phyloP scores from a whole-genome alignment of 2,113 vertebrate species.

The Mesocricetus auratus region DNA sequence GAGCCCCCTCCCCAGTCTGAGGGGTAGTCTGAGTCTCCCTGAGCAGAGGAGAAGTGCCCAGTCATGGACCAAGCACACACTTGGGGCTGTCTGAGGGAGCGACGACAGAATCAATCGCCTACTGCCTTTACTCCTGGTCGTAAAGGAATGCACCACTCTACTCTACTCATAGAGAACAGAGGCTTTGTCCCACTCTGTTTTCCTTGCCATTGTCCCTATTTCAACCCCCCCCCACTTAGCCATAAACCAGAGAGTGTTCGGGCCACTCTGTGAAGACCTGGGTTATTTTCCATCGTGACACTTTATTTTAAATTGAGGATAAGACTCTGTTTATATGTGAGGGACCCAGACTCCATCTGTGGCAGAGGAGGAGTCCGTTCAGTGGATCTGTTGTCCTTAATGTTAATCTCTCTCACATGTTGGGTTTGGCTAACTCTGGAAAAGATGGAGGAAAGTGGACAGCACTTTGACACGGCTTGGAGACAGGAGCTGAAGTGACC shows the following conservation, averaged over 20 bases:
- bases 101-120: constrained; percentile 33
- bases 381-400: not conserved
- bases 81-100: constrained; percentile 33
- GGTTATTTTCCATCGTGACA: constrained; percentile 57
- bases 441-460: constrained; percentile 31
- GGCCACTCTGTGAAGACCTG: constrained; percentile 31
- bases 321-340: constrained; percentile 74
- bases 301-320: constrained; percentile 76
- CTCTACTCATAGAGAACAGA: constrained; percentile 51
- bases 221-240: constrained; percentile 68
- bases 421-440: constrained; percentile 47
- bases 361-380: not conserved
- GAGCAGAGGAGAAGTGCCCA: constrained; percentile 74
- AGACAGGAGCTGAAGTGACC: constrained; percentile 38
- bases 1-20: not conserved
- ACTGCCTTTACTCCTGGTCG: constrained; percentile 26
- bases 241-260: constrained; percentile 40
- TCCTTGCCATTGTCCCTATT: constrained; percentile 50
- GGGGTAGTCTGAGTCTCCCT: constrained; percentile 27
- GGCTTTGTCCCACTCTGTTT: no score
- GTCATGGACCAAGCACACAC: constrained; percentile 40
- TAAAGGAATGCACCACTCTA: constrained; percentile 5
- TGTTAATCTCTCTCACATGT: not conserved
- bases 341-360: not conserved
- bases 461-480: constrained; percentile 56